A percentile compares a stretch with the other conserved stretches of the same genome.
Conservation (phyloP, 2,797 vertebrate genomes). For the Oreortyx pictus region DNA sequence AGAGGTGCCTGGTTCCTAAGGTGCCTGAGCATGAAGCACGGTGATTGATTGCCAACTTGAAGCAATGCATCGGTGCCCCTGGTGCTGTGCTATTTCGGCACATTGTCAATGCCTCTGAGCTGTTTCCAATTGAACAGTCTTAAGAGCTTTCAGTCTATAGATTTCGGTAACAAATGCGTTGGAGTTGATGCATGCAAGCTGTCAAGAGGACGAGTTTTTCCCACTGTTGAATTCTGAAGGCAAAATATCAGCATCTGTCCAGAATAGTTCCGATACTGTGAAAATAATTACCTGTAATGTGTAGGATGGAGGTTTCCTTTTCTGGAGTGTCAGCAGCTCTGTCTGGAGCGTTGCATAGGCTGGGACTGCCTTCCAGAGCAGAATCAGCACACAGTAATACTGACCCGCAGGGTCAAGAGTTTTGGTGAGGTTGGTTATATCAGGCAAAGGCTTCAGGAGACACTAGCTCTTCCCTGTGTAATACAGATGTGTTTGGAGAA, state of each 20-base stretch:
- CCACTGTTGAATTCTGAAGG: not conserved
- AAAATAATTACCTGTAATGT: not conserved
- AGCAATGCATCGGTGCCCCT: not conserved
- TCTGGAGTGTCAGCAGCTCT: not conserved
- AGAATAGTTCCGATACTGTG: not conserved
- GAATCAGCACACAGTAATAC: not conserved
- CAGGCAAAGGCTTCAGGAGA: not conserved
- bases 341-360: not conserved
- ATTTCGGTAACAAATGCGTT: not conserved
- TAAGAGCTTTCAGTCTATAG: not conserved
- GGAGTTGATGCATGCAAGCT: not conserved
- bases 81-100: not conserved
- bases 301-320: not conserved
- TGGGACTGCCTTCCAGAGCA: not conserved
- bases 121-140: not conserved
- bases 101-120: not conserved
- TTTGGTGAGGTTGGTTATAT: rapidly evolving
- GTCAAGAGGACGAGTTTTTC: not conserved
- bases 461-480: not conserved
- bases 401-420: rapidly evolving
- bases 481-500: rapidly evolving
- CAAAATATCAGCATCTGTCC: not conserved
- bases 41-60: not conserved
- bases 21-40: not conserved
- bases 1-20: not conserved